Evolutionary conservation across 1,140 invertebrate species (phyloP), one percentile per base, ranked within the genome.

Genomic region (Whitmania pigra): DNA sequence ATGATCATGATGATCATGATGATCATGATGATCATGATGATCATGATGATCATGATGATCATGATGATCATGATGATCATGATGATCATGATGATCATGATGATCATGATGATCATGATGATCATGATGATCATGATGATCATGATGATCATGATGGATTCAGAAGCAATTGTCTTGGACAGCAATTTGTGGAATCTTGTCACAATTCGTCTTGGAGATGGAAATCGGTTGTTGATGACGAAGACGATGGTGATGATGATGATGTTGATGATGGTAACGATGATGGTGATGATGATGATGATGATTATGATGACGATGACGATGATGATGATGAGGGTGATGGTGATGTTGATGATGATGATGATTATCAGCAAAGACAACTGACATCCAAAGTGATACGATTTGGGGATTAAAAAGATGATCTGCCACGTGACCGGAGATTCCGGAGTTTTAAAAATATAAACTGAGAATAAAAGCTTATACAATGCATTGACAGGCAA

Each of bases 231-330:
- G 15, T 49, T 17, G 15, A 49, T 49, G 43, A 49, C 9, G 67
- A 68, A 40, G 67, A 68, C 2, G 67, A 68, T 68, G 67, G 36
- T 31, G 67, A 68, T 31, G 67, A 68, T 68, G 67, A n/a, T 31
- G 67, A 68, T 20, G 67, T 40, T 18, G 67, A 68, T n/a, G 67
- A 68, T 31, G 36, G 36, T 18, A 29, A 68, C 36, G 67, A 68
- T 20, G 67, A 68, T 15, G 67, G 36, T 67, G 66, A 67, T 67
- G 66, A 67, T 31, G 66, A 67, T 67, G 66, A 67, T 13, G 29
- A 25, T 13, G 2, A 67, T 29, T 2, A 67, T 31, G 29, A 67
- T 31, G 66, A 67, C 13, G 29, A 67, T 31, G 66, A 67, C 11
- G 66, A 67, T 67, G 66, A 67, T 67, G 29, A 67, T 67, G 66